A percentile compares a stretch with the other conserved stretches of the same genome.
Evolutionary conservation across 2,113 vertebrate genomes (phyloP).

Genomic region (Hipposideros armiger): DNA sequence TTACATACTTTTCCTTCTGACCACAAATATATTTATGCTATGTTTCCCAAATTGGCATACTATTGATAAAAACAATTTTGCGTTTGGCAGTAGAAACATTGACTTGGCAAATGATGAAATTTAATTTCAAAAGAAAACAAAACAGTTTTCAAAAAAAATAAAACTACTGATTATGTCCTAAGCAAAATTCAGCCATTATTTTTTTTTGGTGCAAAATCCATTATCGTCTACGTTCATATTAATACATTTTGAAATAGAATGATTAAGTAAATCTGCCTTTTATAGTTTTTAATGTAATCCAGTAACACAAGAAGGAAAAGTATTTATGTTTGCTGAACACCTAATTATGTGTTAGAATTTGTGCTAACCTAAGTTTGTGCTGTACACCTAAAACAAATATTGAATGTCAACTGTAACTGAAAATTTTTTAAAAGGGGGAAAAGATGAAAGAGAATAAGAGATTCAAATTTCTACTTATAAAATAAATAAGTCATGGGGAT

Average conservation of each 20-base stretch:
- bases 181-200: background rate
- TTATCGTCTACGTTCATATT: slow-evolving; percentile 42
- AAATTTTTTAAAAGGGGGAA: no score
- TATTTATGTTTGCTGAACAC: background rate
- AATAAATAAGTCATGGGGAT: no score
- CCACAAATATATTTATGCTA: slow-evolving; percentile 29
- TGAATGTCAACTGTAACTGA: no score
- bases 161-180: slow-evolving; percentile 13
- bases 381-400: no score
- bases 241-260: slow-evolving; percentile 51
- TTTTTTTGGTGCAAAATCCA: slow-evolving; percentile 4
- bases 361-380: background rate
- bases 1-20: background rate
- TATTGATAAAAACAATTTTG: slow-evolving; percentile 23
- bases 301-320: slow-evolving; percentile 22
- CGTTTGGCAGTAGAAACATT: slow-evolving; percentile 15
- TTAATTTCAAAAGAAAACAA: background rate
- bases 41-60: background rate
- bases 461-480: no score
- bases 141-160: background rate
- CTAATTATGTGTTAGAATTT: slow-evolving; percentile 18
- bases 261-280: background rate
- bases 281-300: background rate
- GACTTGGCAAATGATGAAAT: slow-evolving; percentile 64
- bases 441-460: no score